phyloP scores from a whole-genome alignment of 2,113 vertebrate species.

The Neodontobutis hainanensis region DNA sequence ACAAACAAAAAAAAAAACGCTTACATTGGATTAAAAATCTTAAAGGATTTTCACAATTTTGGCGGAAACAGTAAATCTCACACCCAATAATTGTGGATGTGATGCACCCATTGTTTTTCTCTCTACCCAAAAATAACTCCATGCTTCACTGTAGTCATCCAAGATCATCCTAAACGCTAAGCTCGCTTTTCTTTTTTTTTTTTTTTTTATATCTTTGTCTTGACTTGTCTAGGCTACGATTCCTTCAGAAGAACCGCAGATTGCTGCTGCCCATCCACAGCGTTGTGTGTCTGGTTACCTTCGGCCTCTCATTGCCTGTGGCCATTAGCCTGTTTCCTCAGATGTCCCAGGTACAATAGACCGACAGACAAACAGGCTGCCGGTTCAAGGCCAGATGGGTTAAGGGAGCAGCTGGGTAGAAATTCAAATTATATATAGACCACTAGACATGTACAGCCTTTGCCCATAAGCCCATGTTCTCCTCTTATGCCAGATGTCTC shows the following conservation, averaged over 20 bases:
- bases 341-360: slow-evolving; percentile 90
- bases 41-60: no score
- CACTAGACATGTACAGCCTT: slow-evolving; percentile 33
- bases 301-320: slow-evolving; percentile 92
- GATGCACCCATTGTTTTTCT: slow-evolving; percentile 18
- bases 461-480: neutral
- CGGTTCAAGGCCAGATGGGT: slow-evolving; percentile 38
- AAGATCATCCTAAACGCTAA: slow-evolving; percentile 27
- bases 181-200: slow-evolving; percentile 24
- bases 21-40: no score
- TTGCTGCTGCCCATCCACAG: slow-evolving; percentile 93
- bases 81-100: slow-evolving; percentile 35
- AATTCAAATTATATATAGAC: slow-evolving; percentile 55
- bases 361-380: neutral
- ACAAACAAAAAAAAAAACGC: no score
- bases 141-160: slow-evolving; percentile 22
- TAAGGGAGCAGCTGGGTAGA: slow-evolving; percentile 48
- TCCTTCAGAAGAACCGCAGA: slow-evolving; percentile 87
- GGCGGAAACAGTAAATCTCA: slow-evolving; percentile 19
- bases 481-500: slow-evolving; percentile 21
- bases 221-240: slow-evolving; percentile 77
- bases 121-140: slow-evolving; percentile 52
- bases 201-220: slow-evolving; percentile 17
- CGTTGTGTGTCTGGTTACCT: slow-evolving; percentile 93
- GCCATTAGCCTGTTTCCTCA: slow-evolving; percentile 99